Conservation (phyloP, 2,797 vertebrate species). For the Margarornis squamiger region DNA sequence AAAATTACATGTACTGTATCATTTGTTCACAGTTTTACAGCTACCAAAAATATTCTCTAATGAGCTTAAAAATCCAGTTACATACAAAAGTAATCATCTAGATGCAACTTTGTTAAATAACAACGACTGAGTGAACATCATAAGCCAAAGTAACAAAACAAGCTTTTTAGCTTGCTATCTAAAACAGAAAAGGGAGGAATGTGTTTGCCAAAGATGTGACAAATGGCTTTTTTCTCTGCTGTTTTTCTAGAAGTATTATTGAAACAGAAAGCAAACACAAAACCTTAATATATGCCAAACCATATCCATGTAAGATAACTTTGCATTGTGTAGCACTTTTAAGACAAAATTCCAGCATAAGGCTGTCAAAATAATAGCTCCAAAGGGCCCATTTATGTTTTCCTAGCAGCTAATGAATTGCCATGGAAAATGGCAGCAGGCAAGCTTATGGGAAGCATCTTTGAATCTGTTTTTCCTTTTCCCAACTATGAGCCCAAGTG, state of each 20-base stretch:
- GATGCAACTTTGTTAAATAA: neutral
- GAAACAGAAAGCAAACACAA: neutral
- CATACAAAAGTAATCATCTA: neutral
- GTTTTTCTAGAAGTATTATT: neutral
- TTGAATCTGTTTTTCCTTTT: neutral
- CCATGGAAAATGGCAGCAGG: conserved; percentile 18
- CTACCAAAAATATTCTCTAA: neutral
- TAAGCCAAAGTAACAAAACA: neutral
- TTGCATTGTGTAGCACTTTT: neutral
- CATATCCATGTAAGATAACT: neutral
- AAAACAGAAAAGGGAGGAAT: neutral
- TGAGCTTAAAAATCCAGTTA: neutral
- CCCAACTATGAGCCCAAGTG: neutral
- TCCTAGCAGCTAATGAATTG: conserved; percentile 34
- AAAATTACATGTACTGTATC: neutral
- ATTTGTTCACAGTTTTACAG: neutral
- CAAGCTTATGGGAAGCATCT: conserved; percentile 23
- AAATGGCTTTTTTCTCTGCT: neutral
- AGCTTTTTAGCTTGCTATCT: neutral
- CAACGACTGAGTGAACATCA: neutral
- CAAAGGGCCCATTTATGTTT: conserved; percentile 28
- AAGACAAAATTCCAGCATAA: conserved; percentile 40
- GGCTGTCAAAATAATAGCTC: conserved; percentile 27
- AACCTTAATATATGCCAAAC: neutral
- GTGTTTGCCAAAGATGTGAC: neutral